Percentiles rank a stretch among this genome's conserved stretches.
phyloP scores from a whole-genome alignment of 2,888 invertebrate species.

The Harpalus rufipes region DNA sequence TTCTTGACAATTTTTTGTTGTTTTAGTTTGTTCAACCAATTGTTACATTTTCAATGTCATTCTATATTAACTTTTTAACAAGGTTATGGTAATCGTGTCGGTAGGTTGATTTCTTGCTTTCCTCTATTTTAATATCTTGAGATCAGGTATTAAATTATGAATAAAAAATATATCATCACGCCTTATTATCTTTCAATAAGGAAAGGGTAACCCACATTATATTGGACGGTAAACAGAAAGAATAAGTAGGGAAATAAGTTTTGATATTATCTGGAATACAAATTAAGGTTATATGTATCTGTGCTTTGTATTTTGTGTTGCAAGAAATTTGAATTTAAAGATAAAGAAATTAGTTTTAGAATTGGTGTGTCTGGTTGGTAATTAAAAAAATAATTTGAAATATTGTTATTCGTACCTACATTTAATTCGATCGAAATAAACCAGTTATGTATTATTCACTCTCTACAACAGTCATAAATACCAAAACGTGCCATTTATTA shows the following conservation, averaged over 20 bases:
- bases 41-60: slow-evolving; percentile 60
- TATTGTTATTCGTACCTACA: too few species aligned
- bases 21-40: slow-evolving; percentile 41
- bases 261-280: not conserved
- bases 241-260: not conserved
- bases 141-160: not conserved
- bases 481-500: too few species aligned
- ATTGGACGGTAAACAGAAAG: not conserved
- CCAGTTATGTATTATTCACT: too few species aligned
- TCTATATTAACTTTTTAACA: slow-evolving; percentile 38
- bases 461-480: too few species aligned
- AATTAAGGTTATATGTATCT: too few species aligned
- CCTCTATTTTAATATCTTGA: slow-evolving; percentile 1
- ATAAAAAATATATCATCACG: not conserved
- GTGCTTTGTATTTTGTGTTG: too few species aligned
- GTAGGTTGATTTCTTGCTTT: slow-evolving; percentile 50
- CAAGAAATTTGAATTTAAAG: too few species aligned
- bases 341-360: too few species aligned
- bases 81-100: slow-evolving; percentile 31
- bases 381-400: too few species aligned
- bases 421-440: too few species aligned
- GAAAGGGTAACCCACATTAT: not conserved
- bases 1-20: slow-evolving; percentile 8
- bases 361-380: too few species aligned
- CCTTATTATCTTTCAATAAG: not conserved